Evolutionary conservation across 2,113 vertebrate genomes (phyloP).

Genomic region (Sinocyclocheilus anophthalmus): DNA sequence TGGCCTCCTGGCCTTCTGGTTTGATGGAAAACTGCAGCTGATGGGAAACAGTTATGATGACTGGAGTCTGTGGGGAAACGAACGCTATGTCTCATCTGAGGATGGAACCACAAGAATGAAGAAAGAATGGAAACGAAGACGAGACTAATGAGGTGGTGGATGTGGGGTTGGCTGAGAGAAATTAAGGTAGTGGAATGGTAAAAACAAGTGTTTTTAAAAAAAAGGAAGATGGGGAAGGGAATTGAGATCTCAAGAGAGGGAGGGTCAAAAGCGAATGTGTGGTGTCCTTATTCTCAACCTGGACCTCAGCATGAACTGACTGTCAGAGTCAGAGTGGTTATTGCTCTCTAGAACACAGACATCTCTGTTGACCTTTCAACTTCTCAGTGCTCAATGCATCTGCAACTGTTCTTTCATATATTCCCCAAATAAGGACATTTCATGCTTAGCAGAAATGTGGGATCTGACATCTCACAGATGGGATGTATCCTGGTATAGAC

Average conservation of each 20-base stretch:
- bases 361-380: neutral
- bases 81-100: slow-evolving; percentile 1
- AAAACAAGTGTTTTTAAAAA: slow-evolving; percentile 31
- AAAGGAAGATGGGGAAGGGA: neutral
- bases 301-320: neutral
- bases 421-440: neutral
- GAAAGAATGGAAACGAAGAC: slow-evolving; percentile 1
- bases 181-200: neutral
- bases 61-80: slow-evolving; percentile 10
- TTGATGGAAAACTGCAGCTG: slow-evolving; percentile 30
- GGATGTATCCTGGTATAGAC: neutral
- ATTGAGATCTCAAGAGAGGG: neutral
- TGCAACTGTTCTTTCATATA: neutral
- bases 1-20: slow-evolving; percentile 25
- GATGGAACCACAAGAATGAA: slow-evolving; percentile 25
- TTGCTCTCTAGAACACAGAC: neutral
- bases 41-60: slow-evolving; percentile 31
- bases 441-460: neutral
- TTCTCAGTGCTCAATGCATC: neutral
- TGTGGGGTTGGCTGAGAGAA: neutral
- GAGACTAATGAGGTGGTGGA: neutral
- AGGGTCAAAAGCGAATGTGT: neutral
- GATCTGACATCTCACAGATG: neutral
- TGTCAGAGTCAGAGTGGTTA: neutral
- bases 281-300: slow-evolving; percentile 3